Base-by-base conservation (phyloP, 2,888 invertebrate species). In the Cylindroiulus punctatus region DNA sequence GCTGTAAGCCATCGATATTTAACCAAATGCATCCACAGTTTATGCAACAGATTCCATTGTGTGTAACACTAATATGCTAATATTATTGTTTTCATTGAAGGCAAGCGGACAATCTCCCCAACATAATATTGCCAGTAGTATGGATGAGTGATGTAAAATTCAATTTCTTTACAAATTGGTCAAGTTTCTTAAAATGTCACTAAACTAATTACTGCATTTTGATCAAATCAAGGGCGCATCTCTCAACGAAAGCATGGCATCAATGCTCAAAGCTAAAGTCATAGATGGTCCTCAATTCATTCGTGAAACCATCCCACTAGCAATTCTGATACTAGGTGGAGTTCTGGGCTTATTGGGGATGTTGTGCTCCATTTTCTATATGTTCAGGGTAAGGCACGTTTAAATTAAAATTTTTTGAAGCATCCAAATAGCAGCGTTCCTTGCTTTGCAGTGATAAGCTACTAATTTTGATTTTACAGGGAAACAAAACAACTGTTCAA, bases 121-220 rank as follows among this genome's bases (percentile, higher is more conserved):
- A 84, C 2, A 84, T 84, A 14, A 84, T 84, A 30, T 44, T 84
- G 42, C 84, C 84, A 44, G 14, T 84, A 22, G 17, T 84, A 19
- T 84, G 84, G 84, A 84, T 84, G 42, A 84, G 47, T 22, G 84
- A 84, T 30, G 84, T 84, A 84, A 84, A 19, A 19, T 84, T 57
- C 8, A 19, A n/a, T 8, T 22, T 19, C 42, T 42, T 2, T 36
- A 36, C 19, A 19, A 7, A 8, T 19, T 57, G 7, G 22, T n/a
- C 3, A 57, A n/a, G 0, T 57, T 57, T 57, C n/a, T 57, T 57
- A n/a, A 57, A 14, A 47, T 17, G 2, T 47, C 47, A 47, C 17
- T 47, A 3, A 47, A 47, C 47, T 47, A 22, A 42, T 83, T 7
- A 19, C n/a, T 12, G 17, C 40, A 40, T 84, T 17, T 40, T 44